These are phyloP conservation scores for Gastrophysa polygoni DNA, from an alignment of 2,888 invertebrate species.

Conservation along the genomic window DNA sequence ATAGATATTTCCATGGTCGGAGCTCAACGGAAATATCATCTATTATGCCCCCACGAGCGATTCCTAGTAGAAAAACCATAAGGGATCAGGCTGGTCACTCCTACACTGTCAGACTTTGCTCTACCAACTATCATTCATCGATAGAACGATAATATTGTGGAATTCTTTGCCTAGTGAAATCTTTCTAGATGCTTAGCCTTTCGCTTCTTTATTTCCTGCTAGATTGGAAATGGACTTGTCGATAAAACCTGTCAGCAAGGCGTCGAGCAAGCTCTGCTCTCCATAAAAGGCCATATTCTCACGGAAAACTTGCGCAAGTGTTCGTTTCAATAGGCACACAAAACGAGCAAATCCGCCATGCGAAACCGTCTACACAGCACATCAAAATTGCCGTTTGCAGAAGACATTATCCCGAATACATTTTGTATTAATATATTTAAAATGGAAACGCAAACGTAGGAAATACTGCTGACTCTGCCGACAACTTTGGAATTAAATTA, in stretches of 20 bases:
- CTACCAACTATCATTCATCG: too few relatives aligned
- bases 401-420: conserved; percentile 44
- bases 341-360: conserved; percentile 2
- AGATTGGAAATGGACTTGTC: background rate
- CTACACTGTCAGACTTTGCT: too few relatives aligned
- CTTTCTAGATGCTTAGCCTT: too few relatives aligned
- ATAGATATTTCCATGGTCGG: too few relatives aligned
- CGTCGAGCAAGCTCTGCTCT: background rate
- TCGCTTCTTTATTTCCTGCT: background rate
- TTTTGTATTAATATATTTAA: conserved; percentile 51
- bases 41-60: too few relatives aligned
- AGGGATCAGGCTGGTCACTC: too few relatives aligned
- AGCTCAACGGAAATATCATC: too few relatives aligned
- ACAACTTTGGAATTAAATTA: conserved; percentile 53
- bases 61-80: too few relatives aligned
- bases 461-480: conserved; percentile 46
- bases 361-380: conserved; percentile 14
- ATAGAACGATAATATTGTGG: too few relatives aligned
- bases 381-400: conserved; percentile 39
- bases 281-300: background rate
- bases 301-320: conserved; percentile 8
- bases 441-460: conserved; percentile 51
- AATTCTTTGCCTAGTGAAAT: too few relatives aligned
- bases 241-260: background rate
- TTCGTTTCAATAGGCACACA: conserved; percentile 20